Conservation (phyloP, 64 coral and sea anemone species). For the Montipora capricornis region DNA sequence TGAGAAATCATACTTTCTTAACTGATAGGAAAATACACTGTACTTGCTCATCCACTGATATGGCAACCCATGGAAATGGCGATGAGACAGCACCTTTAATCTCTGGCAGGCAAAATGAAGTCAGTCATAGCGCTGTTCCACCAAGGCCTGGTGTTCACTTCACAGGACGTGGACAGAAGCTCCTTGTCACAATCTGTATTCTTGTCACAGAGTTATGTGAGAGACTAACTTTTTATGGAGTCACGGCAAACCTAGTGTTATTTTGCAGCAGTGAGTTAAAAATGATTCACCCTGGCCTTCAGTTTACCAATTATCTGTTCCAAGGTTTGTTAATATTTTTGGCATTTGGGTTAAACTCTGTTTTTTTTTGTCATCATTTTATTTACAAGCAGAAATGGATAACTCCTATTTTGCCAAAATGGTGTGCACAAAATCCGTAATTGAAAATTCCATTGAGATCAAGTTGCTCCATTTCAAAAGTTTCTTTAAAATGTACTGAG, state of each 20-base stretch:
- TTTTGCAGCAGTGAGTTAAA: slow-evolving; percentile 61
- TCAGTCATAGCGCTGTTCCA: background rate
- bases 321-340: slow-evolving; percentile 50
- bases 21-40: background rate
- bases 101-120: background rate
- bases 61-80: background rate
- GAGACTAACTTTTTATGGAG: slow-evolving; percentile 85
- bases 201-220: slow-evolving; percentile 89
- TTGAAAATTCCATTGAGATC: too few relatives aligned
- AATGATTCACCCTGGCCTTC: slow-evolving; percentile 38
- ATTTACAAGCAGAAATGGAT: too few relatives aligned
- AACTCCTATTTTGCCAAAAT: too few relatives aligned
- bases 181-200: slow-evolving; percentile 77
- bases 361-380: too few relatives aligned
- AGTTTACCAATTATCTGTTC: slow-evolving; percentile 61
- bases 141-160: background rate
- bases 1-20: background rate
- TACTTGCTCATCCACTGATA: background rate
- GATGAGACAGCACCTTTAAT: slow-evolving; percentile 6
- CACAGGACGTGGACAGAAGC: slow-evolving; percentile 33
- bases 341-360: background rate
- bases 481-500: too few relatives aligned
- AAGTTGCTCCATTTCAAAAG: too few relatives aligned
- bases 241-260: slow-evolving; percentile 81
- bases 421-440: too few relatives aligned